Evolutionary conservation across 2,888 invertebrate species (phyloP).

Genomic region (Hybos culiciformis): DNA sequence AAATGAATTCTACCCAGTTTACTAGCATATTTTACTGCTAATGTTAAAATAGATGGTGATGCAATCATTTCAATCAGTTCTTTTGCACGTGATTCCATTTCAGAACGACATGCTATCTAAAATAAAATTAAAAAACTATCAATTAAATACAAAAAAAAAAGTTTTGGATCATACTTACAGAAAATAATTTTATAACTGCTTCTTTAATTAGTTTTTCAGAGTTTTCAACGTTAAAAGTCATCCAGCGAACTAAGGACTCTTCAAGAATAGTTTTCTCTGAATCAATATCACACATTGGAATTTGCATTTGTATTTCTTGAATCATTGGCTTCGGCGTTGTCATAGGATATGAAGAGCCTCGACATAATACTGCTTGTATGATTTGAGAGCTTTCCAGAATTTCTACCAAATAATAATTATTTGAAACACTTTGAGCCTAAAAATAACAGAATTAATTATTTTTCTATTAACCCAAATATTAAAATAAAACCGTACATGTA

Average conservation of each 20-base stretch:
- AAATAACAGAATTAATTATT: constrained; percentile 34
- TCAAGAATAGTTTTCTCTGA: constrained; percentile 74
- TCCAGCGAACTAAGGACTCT: constrained; percentile 53
- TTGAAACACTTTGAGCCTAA: constrained; percentile 52
- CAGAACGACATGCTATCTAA: constrained; percentile 72
- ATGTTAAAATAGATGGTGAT: constrained; percentile 59
- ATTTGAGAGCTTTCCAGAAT: constrained; percentile 65
- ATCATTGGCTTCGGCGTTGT: constrained; percentile 77
- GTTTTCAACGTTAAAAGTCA: constrained; percentile 45
- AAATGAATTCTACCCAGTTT: constrained; percentile 62
- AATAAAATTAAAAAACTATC: constrained; percentile 40
- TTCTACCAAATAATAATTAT: constrained; percentile 63
- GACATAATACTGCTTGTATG: constrained; percentile 71
- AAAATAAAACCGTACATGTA: constrained; percentile 43
- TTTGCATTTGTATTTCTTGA: constrained; percentile 56
- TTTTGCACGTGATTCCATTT: constrained; percentile 71
- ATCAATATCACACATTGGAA: constrained; percentile 63
- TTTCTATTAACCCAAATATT: constrained; percentile 4
- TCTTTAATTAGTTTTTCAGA: constrained; percentile 58
- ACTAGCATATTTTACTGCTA: constrained; percentile 81
- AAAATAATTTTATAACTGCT: constrained; percentile 78
- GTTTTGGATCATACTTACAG: constrained; percentile 50
- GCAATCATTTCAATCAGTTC: constrained; percentile 75
- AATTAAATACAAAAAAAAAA: too few relatives aligned
- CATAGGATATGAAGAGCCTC: constrained; percentile 75